Percentiles rank a stretch among this genome's conserved stretches.
phyloP scores from a whole-genome alignment of 2,888 invertebrate genomes.

The Diarsia mendica region DNA sequence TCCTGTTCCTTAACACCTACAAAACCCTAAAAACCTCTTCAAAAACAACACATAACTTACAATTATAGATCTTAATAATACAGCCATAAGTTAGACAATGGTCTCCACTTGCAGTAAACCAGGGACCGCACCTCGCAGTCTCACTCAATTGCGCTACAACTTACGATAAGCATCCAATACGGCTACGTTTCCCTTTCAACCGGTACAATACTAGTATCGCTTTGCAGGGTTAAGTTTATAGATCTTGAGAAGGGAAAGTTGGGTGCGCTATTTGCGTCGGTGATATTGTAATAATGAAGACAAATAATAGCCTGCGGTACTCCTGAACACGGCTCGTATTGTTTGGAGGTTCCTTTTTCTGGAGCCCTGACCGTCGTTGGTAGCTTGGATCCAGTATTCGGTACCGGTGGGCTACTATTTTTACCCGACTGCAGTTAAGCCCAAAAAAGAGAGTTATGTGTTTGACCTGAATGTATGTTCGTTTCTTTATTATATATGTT shows the following conservation, averaged over 20 bases:
- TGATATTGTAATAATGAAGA: neutral
- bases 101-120: slow-evolving; percentile 10
- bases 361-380: too few relatives aligned
- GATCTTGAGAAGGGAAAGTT: slow-evolving; percentile 24
- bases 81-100: slow-evolving; percentile 2
- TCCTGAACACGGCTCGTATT: too few relatives aligned
- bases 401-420: too few relatives aligned
- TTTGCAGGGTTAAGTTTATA: slow-evolving; percentile 16
- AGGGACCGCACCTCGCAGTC: slow-evolving; percentile 35
- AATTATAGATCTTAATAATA: slow-evolving; percentile 10
- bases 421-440: too few relatives aligned
- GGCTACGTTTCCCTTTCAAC: slow-evolving; percentile 33
- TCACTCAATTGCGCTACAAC: slow-evolving; percentile 41
- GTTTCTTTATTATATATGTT: too few relatives aligned
- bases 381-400: too few relatives aligned
- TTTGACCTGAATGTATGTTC: too few relatives aligned
- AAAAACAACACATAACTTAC: neutral
- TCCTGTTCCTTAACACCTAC: neutral
- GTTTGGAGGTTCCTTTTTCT: too few relatives aligned
- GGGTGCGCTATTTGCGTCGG: neutral
- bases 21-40: neutral
- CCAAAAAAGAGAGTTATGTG: too few relatives aligned
- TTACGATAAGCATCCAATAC: slow-evolving; percentile 46
- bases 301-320: neutral
- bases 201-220: slow-evolving; percentile 27